Conservation (phyloP, 2,888 invertebrate genomes). For the Polylopha cassiicola region DNA sequence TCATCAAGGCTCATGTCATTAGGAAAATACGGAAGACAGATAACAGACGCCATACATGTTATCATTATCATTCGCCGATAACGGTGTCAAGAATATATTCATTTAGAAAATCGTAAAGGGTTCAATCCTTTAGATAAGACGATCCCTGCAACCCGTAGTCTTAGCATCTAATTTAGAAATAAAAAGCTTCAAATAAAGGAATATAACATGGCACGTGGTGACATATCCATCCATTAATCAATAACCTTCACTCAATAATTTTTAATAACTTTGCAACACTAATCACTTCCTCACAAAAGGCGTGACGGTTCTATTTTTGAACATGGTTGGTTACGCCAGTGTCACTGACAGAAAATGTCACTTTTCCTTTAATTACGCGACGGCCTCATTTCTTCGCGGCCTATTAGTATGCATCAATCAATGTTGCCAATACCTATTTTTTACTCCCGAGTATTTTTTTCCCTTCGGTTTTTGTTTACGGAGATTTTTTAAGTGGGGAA, state of each 20-base stretch:
- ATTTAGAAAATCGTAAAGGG: conserved; percentile 23
- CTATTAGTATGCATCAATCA: conserved; percentile 78
- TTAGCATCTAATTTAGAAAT: conserved; percentile 11
- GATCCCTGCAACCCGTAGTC: no score
- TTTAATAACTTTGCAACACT: conserved; percentile 73
- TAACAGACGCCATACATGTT: conserved; percentile 21
- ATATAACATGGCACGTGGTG: conserved; percentile 41
- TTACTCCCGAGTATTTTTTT: conserved; percentile 67
- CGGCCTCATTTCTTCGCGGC: conserved; percentile 75
- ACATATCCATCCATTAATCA: conserved; percentile 62
- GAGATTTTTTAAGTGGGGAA: conserved; percentile 76
- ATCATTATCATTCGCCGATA: conserved; percentile 21
- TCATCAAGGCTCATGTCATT: conserved; percentile 24
- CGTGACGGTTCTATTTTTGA: conserved; percentile 73
- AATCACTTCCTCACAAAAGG: conserved; percentile 73
- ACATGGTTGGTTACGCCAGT: conserved; percentile 46
- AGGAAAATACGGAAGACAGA: conserved; percentile 23
- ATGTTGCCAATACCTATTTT: conserved; percentile 78
- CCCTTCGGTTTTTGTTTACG: conserved; percentile 73
- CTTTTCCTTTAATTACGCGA: conserved; percentile 72
- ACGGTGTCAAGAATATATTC: conserved; percentile 19
- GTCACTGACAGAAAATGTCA: conserved; percentile 75
- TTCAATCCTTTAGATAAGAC: no score
- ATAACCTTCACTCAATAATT: conserved; percentile 73
- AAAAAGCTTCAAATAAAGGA: conserved; percentile 9